phyloP scores from a whole-genome alignment of 2,888 invertebrate species.

The Eristalis pertinax region DNA sequence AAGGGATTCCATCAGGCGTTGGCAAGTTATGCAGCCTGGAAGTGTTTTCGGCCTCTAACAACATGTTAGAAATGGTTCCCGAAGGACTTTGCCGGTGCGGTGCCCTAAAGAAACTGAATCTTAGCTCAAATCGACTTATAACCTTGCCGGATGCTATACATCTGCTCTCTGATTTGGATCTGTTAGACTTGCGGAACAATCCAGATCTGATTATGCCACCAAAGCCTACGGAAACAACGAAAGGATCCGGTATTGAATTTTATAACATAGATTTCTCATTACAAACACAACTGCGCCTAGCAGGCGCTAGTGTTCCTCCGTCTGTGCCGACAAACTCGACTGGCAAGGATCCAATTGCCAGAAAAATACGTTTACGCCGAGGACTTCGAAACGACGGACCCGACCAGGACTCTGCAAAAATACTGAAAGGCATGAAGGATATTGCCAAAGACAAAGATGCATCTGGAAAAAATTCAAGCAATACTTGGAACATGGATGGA shows the following conservation, averaged over 20 bases:
- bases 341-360: conserved; percentile 95
- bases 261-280: conserved; percentile 99
- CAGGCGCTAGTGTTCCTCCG: conserved; percentile 93
- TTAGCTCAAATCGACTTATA: conserved; percentile 96
- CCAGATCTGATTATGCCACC: conserved; percentile 98
- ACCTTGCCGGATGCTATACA: conserved; percentile 99
- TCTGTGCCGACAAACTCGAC: conserved; percentile 86
- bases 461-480: conserved; percentile 82
- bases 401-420: conserved; percentile 93
- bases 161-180: conserved; percentile 93
- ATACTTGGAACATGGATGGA: conserved; percentile 81
- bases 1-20: conserved; percentile 98
- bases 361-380: conserved; percentile 93
- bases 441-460: conserved; percentile 87
- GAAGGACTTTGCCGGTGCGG: conserved; percentile 98
- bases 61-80: conserved; percentile 98
- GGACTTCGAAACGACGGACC: conserved; percentile 90
- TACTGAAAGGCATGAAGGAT: conserved; percentile 89
- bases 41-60: conserved; percentile 97
- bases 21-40: conserved; percentile 96
- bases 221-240: conserved; percentile 91
- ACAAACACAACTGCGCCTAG: conserved; percentile 95
- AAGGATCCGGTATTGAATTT: conserved; percentile 92
- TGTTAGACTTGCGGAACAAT: conserved; percentile 95
- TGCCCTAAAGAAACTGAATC: conserved; percentile 93